A percentile compares a stretch with the other conserved stretches of the same genome.
phyloP scores from a whole-genome alignment of 2,888 invertebrate species.

The Xanthorhoe spadicearia region DNA sequence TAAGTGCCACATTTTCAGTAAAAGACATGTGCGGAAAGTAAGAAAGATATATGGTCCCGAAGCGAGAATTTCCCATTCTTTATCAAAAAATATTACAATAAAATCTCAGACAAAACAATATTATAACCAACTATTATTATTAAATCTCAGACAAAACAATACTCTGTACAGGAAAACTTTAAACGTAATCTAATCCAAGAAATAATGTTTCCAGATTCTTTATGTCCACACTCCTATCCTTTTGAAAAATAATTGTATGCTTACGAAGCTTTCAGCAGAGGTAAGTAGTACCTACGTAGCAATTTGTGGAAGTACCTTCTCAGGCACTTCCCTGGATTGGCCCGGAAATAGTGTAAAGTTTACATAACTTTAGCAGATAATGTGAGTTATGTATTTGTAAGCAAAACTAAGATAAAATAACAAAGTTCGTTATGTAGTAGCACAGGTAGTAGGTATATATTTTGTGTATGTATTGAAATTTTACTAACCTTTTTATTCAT shows the following conservation, averaged over 20 bases:
- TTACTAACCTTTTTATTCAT: no score
- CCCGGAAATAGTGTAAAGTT: constrained; percentile 7
- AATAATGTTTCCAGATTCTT: not conserved
- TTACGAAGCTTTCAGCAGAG: constrained; percentile 31
- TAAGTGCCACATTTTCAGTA: no score
- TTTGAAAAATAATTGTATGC: constrained; percentile 44
- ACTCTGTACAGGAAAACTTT: not conserved
- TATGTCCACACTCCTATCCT: constrained; percentile 23
- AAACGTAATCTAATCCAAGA: not conserved
- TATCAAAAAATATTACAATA: no score
- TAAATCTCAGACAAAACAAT: no score
- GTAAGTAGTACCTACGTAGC: constrained; percentile 3
- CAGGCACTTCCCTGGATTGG: not conserved
- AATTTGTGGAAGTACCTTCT: constrained; percentile 13
- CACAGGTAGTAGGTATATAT: no score
- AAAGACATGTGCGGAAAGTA: no score
- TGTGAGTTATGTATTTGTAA: not conserved
- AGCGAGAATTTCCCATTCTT: no score
- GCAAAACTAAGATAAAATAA: not conserved
- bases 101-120: no score
- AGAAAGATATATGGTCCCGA: no score
- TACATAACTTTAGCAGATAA: not conserved
- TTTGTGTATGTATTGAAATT: no score
- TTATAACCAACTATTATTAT: no score
- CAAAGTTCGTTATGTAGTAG: no score